These are phyloP conservation scores for zebrafish (Danio rerio) DNA, from an alignment of 2,113 vertebrate genomes.

Conservation along the genomic window GRCz12tu NC_133189.1:41147501-41148000, in stretches of 20 bases:
- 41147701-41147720: slow-evolving; percentile 88
- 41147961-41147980: too few species aligned
- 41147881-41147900: background rate
- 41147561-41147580: slow-evolving; percentile 91
- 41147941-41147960: background rate
- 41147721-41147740: slow-evolving; percentile 93
- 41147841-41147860: slow-evolving; percentile 91
- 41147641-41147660: slow-evolving; percentile 65
- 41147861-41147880: slow-evolving; percentile 64
- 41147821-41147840: slow-evolving; percentile 90
- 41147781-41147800: slow-evolving; percentile 87
- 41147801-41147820: slow-evolving; percentile 91
- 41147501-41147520: slow-evolving; percentile 42
- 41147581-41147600: slow-evolving; percentile 98
- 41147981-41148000: too few species aligned
- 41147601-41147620: slow-evolving; percentile 98
- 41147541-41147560: slow-evolving; percentile 67
- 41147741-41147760: slow-evolving; percentile 97
- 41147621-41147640: slow-evolving; percentile 84
- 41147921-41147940: background rate
- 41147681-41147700: slow-evolving; percentile 84
- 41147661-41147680: slow-evolving; percentile 62
- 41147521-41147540: slow-evolving; percentile 29
- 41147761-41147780: slow-evolving; percentile 96
- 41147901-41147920: background rate